A percentile compares a stretch with the other conserved stretches of the same genome.
phyloP scores from a whole-genome alignment of 2,797 vertebrate genomes.

The Mus spretus region DNA sequence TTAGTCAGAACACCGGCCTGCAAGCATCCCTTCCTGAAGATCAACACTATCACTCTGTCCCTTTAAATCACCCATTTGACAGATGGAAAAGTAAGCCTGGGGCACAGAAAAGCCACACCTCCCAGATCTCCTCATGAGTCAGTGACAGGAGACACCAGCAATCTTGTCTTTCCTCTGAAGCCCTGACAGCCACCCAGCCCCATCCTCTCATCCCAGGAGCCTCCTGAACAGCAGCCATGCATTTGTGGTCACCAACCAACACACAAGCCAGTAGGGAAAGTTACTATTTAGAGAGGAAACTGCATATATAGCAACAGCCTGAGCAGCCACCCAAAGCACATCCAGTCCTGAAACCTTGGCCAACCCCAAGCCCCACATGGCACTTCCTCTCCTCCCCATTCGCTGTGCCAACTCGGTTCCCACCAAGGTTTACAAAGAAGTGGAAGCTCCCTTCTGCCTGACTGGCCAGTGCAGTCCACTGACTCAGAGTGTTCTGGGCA shows the following conservation, averaged over 20 bases:
- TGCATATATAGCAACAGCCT: slow-evolving; percentile 14
- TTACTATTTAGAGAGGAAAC: slow-evolving; percentile 57
- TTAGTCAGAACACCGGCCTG: not conserved
- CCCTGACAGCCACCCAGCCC: not conserved
- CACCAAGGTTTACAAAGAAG: slow-evolving; percentile 77
- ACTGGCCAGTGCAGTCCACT: slow-evolving; percentile 67
- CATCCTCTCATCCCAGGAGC: slow-evolving; percentile 57
- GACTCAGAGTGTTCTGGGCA: slow-evolving; percentile 80
- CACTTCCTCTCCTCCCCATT: slow-evolving; percentile 75
- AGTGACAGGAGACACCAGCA: not conserved
- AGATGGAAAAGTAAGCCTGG: slow-evolving; percentile 65
- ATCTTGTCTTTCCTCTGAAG: slow-evolving; percentile 13
- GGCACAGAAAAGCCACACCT: not conserved
- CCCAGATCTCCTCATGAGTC: not conserved
- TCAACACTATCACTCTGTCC: slow-evolving; percentile 22
- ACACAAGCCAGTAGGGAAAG: not conserved
- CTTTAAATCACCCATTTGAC: slow-evolving; percentile 61
- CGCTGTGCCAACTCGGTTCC: slow-evolving; percentile 72
- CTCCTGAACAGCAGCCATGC: slow-evolving; percentile 42
- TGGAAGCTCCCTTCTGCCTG: slow-evolving; percentile 76
- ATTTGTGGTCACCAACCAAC: slow-evolving; percentile 15
- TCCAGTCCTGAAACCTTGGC: not conserved
- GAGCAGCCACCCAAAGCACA: slow-evolving; percentile 31
- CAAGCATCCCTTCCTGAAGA: slow-evolving; percentile 50
- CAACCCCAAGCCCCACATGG: slow-evolving; percentile 30